These are phyloP conservation scores for Theocolax elegans DNA, from an alignment of 1,140 invertebrate genomes.

Conservation along the genomic window DNA sequence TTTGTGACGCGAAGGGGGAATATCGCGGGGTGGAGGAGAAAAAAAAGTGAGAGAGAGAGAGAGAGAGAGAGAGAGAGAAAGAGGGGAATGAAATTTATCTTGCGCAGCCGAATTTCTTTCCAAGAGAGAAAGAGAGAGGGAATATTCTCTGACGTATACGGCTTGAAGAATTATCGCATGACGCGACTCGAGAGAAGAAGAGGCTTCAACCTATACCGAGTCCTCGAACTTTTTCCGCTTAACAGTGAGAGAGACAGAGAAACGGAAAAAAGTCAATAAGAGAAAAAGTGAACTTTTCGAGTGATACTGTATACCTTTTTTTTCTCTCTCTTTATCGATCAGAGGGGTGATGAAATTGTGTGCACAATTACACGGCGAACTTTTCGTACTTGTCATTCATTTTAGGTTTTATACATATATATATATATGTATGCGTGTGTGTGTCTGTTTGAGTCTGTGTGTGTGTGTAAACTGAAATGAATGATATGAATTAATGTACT, in stretches of 20 bases:
- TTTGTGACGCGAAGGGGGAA: constrained; percentile 44
- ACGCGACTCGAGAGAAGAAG: background rate
- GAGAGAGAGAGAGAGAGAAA: background rate
- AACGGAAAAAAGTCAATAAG: constrained; percentile 13
- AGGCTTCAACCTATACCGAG: background rate
- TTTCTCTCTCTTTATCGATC: background rate
- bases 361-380: no score
- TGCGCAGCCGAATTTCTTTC: constrained; percentile 19
- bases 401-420: no score
- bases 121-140: background rate
- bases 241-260: background rate
- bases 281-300: background rate
- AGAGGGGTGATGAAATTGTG: background rate
- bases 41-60: constrained; percentile 8
- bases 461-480: no score
- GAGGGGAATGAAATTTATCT: constrained; percentile 20
- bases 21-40: background rate
- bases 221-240: background rate
- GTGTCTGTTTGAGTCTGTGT: no score
- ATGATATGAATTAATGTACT: no score
- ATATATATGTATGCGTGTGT: no score
- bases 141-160: constrained; percentile 4
- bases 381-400: no score
- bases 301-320: no score
- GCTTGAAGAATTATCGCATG: constrained; percentile 36